A percentile compares a stretch with the other conserved stretches of the same genome.
phyloP scores from a whole-genome alignment of 2,113 vertebrate species.

The Hemiprocne comata region DNA sequence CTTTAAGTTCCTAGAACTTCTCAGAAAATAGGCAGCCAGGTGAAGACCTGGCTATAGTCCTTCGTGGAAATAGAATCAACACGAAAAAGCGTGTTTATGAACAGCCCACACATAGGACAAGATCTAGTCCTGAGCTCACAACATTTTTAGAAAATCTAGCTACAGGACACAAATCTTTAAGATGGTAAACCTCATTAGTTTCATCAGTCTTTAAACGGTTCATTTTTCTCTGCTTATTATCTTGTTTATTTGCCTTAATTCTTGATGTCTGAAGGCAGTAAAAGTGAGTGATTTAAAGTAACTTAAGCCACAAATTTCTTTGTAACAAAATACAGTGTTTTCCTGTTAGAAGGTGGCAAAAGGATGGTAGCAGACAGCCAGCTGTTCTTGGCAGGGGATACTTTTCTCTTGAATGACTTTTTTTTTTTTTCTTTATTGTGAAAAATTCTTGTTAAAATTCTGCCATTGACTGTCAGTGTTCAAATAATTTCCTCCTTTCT shows the following conservation, averaged over 20 bases:
- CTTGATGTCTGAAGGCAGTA: not conserved
- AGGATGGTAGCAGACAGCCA: not conserved
- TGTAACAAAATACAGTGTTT: not conserved
- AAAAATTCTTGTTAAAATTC: slow-evolving; percentile 7
- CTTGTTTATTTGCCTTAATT: not conserved
- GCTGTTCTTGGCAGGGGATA: not conserved
- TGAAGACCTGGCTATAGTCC: not conserved
- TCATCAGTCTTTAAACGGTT: not conserved
- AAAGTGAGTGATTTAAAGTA: not conserved
- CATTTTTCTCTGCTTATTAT: not conserved
- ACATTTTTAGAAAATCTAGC: not conserved
- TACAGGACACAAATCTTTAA: not conserved
- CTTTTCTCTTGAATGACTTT: not conserved
- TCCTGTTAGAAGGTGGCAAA: not conserved
- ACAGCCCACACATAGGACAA: not conserved
- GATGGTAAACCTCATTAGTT: not conserved
- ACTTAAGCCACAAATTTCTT: not conserved
- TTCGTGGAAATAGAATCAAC: not conserved
- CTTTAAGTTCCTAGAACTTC: not conserved
- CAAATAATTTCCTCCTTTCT: slow-evolving; percentile 31
- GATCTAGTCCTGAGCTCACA: not conserved
- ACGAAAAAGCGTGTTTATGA: not conserved
- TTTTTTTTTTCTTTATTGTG: not conserved
- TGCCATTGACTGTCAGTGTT: not conserved
- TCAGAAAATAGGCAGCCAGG: not conserved